Percentiles rank a stretch among this genome's conserved stretches.
These are phyloP conservation scores for Daboia siamensis DNA, from an alignment of 2,113 vertebrate genomes.

Conservation along the genomic window DNA sequence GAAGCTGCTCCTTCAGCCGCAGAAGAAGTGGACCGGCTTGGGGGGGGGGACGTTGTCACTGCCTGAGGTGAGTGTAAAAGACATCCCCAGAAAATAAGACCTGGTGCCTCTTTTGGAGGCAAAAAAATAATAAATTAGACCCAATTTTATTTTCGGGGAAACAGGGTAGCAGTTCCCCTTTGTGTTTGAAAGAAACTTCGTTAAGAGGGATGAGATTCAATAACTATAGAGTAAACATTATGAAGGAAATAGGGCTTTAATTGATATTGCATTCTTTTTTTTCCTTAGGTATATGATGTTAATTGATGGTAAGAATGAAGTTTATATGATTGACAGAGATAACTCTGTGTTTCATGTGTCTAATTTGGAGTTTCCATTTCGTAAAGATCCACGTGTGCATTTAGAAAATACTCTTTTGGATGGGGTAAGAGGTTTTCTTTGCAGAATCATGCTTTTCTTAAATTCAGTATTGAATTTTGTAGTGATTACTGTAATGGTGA, in stretches of 20 bases:
- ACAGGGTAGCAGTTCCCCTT: background rate
- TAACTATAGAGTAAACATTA: background rate
- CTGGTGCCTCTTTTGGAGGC: too few species aligned
- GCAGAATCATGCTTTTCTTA: background rate
- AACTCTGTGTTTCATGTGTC: conserved; percentile 90
- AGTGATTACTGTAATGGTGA: background rate
- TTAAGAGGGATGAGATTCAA: background rate
- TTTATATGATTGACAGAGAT: conserved; percentile 96
- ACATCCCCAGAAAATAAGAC: too few species aligned
- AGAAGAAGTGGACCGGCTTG: too few species aligned
- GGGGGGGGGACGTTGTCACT: too few species aligned
- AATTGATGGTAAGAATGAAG: conserved; percentile 92
- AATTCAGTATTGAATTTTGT: background rate
- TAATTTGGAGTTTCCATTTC: conserved; percentile 94
- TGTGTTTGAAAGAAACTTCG: background rate
- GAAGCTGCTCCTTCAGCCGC: too few species aligned
- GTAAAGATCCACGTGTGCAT: conserved; percentile 88
- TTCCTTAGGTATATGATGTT: conserved; percentile 95
- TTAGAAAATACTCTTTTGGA: conserved; percentile 91
- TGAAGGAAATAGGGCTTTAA: background rate
- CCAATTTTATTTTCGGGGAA: too few species aligned
- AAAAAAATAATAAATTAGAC: too few species aligned
- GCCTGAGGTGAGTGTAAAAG: too few species aligned
- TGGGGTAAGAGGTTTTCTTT: conserved; percentile 80
- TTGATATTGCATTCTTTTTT: conserved; percentile 30